A percentile compares a stretch with the other conserved stretches of the same genome.
phyloP scores from a whole-genome alignment of 92 coral and sea anemone species.

The Phymanthus crucifer region DNA sequence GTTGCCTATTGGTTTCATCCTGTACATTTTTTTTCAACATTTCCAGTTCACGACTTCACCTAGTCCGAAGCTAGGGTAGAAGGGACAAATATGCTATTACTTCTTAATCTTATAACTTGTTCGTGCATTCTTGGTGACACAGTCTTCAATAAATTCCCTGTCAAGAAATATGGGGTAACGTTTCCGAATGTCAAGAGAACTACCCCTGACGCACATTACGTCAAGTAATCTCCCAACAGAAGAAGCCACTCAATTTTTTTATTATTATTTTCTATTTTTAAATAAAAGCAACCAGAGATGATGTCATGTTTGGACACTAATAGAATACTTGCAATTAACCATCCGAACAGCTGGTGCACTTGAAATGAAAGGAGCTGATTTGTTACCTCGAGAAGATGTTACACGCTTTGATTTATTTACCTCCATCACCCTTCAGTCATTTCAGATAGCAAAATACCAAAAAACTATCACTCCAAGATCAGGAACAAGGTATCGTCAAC shows the following conservation, averaged over 20 bases:
- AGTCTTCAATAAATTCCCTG: no score
- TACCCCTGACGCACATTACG: no score
- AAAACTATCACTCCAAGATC: background rate
- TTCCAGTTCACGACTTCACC: no score
- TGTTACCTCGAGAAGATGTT: constrained; percentile 7
- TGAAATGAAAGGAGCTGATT: constrained; percentile 6
- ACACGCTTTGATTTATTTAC: background rate
- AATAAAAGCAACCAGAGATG: background rate
- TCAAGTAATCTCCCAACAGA: background rate
- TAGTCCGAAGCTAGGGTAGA: no score
- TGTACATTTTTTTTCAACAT: no score
- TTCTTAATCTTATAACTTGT: no score
- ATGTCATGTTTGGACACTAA: background rate
- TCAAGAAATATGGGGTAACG: no score
- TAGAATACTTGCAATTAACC: background rate
- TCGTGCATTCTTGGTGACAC: no score
- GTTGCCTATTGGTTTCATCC: no score
- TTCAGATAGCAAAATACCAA: background rate
- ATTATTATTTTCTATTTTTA: background rate
- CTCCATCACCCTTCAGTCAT: background rate
- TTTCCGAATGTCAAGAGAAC: no score
- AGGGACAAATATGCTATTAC: no score
- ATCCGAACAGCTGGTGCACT: constrained; percentile 33
- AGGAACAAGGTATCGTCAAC: background rate
- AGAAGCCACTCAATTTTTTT: background rate